These are phyloP conservation scores for Phrixothrix hirtus DNA, from an alignment of 2,888 invertebrate species.

Conservation along the genomic window DNA sequence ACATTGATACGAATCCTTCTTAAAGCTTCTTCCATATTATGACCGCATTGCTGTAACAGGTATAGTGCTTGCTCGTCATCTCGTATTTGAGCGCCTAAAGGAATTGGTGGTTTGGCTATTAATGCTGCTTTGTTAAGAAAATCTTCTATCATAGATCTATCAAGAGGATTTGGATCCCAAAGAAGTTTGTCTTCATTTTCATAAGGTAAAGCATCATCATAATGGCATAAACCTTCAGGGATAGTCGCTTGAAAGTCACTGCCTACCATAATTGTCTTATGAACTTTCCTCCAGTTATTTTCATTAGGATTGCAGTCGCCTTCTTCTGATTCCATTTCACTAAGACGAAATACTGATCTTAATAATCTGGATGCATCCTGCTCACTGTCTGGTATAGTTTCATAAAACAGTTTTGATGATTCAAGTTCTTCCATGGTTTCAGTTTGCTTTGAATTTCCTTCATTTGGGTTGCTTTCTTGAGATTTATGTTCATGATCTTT, in stretches of 20 bases:
- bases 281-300: no score
- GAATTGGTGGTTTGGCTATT: slow-evolving; percentile 61
- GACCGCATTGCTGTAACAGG: slow-evolving; percentile 89
- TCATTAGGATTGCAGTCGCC: no score
- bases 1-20: slow-evolving; percentile 74
- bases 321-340: no score
- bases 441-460: no score
- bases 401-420: no score
- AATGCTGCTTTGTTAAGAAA: slow-evolving; percentile 68
- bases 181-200: slow-evolving; percentile 94
- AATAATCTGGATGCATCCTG: no score
- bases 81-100: slow-evolving; percentile 74
- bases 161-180: slow-evolving; percentile 85
- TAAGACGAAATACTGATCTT: no score
- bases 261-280: slow-evolving; percentile 89
- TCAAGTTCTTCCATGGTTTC: no score
- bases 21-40: slow-evolving; percentile 92
- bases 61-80: slow-evolving; percentile 91
- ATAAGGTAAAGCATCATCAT: slow-evolving; percentile 92
- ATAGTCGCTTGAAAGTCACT: slow-evolving; percentile 91
- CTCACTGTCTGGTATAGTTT: no score
- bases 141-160: slow-evolving; percentile 74
- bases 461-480: no score
- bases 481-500: no score
- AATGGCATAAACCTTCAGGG: slow-evolving; percentile 87